Percentiles rank a stretch among this genome's conserved stretches.
phyloP scores from a whole-genome alignment of 2,113 vertebrate species.

The Telmatochromis sp. region DNA sequence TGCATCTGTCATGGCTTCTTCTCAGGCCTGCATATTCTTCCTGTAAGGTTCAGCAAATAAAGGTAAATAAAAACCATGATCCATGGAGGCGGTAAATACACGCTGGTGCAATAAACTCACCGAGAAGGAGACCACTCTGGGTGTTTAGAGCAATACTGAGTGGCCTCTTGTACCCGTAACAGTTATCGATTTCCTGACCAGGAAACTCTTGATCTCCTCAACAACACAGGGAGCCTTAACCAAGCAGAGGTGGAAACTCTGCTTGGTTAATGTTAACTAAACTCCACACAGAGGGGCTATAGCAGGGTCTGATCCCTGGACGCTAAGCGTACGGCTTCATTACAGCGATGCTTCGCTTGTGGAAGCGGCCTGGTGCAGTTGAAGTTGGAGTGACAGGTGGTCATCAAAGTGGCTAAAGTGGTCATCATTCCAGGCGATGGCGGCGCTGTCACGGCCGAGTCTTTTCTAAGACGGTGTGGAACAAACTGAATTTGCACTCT shows the following conservation, averaged over 20 bases:
- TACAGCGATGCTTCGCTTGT: not conserved
- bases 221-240: not conserved
- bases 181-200: not conserved
- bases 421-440: not conserved
- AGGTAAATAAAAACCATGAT: not conserved
- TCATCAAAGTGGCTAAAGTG: not conserved
- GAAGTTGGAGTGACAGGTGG: not conserved
- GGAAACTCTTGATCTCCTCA: not conserved
- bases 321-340: not conserved
- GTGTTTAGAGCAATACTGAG: not conserved
- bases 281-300: not conserved
- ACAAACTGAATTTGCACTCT: not conserved
- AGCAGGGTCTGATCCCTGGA: not conserved
- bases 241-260: not conserved
- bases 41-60: not conserved
- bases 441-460: rapidly evolving
- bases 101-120: not conserved
- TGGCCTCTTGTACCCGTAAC: not conserved
- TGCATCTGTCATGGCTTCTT: slow-evolving; percentile 34
- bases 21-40: not conserved
- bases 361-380: not conserved
- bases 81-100: not conserved
- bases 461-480: not conserved
- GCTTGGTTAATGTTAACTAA: not conserved
- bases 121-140: not conserved